Conservation (phyloP, 2,113 vertebrate species). For the Sapajus apella region DNA sequence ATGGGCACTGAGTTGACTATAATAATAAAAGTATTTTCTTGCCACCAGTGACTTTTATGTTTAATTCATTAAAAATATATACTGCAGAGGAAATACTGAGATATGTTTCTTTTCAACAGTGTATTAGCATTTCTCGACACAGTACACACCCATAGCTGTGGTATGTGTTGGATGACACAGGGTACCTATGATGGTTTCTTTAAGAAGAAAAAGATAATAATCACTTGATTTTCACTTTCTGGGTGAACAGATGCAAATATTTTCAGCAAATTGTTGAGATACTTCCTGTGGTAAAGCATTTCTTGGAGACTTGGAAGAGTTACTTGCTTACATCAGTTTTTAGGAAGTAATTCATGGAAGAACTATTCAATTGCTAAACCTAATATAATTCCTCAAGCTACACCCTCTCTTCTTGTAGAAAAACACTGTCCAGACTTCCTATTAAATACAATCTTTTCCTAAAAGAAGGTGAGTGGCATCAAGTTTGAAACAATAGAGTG, state of each 20-base stretch:
- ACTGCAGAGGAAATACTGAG: not conserved
- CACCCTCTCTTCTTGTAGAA: slow-evolving; percentile 46
- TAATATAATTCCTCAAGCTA: slow-evolving; percentile 66
- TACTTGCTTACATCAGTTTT: slow-evolving; percentile 71
- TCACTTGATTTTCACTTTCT: slow-evolving; percentile 34
- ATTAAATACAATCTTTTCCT: slow-evolving; percentile 64
- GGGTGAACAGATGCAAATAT: slow-evolving; percentile 47
- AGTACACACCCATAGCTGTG: not conserved
- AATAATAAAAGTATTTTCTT: not conserved
- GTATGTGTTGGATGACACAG: not conserved
- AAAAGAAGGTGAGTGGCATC: slow-evolving; percentile 51
- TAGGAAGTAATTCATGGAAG: slow-evolving; percentile 74
- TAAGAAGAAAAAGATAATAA: slow-evolving; percentile 42
- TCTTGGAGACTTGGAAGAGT: slow-evolving; percentile 64
- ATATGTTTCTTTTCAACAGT: not conserved
- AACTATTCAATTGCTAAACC: slow-evolving; percentile 68
- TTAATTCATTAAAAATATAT: not conserved
- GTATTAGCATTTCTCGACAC: not conserved
- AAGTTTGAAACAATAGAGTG: slow-evolving; percentile 62
- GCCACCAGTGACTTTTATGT: not conserved
- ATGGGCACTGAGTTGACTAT: not conserved
- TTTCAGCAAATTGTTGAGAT: slow-evolving; percentile 61
- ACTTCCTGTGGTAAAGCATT: slow-evolving; percentile 51
- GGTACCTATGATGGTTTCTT: not conserved
- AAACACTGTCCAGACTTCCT: slow-evolving; percentile 69